These are phyloP conservation scores for Teleopsis dalmanni DNA, from an alignment of 1,140 invertebrate genomes.

Conservation along the genomic window DNA sequence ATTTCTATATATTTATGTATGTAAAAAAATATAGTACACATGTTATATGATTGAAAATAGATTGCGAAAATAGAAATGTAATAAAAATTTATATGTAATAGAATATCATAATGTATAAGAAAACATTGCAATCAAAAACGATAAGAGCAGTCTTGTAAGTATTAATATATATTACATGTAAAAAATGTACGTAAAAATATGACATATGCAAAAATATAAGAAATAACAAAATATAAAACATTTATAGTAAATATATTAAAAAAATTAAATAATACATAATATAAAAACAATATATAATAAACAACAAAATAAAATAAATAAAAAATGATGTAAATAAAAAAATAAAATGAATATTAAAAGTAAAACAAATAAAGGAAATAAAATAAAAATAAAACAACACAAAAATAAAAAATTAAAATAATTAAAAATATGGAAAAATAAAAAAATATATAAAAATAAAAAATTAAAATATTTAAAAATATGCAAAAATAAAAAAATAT, in stretches of 20 bases:
- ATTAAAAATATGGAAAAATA: background rate
- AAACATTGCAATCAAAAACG: no score
- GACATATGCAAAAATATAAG: background rate
- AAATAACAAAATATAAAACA: background rate
- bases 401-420: background rate
- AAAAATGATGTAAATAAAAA: no score
- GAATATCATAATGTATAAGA: no score
- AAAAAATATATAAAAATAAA: background rate
- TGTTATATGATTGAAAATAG: no score
- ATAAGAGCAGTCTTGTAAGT: no score
- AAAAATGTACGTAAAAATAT: no score
- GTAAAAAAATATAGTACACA: no score
- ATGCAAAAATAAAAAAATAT: background rate
- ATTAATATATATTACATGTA: no score
- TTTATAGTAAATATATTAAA: background rate
- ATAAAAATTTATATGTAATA: no score
- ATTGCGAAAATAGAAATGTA: no score
- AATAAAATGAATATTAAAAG: background rate
- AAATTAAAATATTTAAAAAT: background rate
- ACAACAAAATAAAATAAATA: background rate
- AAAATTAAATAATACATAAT: background rate
- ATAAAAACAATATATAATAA: background rate
- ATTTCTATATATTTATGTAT: no score
- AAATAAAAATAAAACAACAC: no score
- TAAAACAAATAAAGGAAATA: background rate